These are phyloP conservation scores for Bruchidius siliquastri DNA, from an alignment of 2,888 invertebrate species.

Conservation along the genomic window DNA sequence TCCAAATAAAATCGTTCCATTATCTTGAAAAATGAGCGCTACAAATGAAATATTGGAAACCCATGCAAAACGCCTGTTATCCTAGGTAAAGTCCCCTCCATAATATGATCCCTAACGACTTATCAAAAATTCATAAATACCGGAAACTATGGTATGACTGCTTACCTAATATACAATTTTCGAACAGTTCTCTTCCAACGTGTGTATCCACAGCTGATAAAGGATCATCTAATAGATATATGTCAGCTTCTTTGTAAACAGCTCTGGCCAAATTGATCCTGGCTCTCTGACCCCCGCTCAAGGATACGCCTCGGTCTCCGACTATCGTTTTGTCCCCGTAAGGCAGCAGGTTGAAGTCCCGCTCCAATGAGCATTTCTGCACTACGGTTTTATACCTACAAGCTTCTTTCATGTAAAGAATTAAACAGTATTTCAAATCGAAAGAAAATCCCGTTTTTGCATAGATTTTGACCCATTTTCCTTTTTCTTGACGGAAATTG, in stretches of 20 bases:
- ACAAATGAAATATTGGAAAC: too few relatives aligned
- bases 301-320: slow-evolving; percentile 73
- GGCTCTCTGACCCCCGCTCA: slow-evolving; percentile 84
- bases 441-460: too few relatives aligned
- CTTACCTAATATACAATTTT: slow-evolving; percentile 60
- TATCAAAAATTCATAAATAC: too few relatives aligned
- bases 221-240: slow-evolving; percentile 88
- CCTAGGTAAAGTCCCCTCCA: too few relatives aligned
- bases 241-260: slow-evolving; percentile 79
- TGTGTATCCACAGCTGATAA: slow-evolving; percentile 90
- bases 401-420: not conserved
- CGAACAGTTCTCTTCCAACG: slow-evolving; percentile 84
- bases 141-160: not conserved
- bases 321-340: slow-evolving; percentile 80
- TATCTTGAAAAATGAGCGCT: too few relatives aligned
- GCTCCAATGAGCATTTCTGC: slow-evolving; percentile 65
- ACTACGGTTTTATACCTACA: slow-evolving; percentile 60
- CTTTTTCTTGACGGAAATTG: too few relatives aligned
- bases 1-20: too few relatives aligned
- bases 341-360: slow-evolving; percentile 73
- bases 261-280: slow-evolving; percentile 84
- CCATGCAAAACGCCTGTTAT: too few relatives aligned
- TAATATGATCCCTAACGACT: too few relatives aligned
- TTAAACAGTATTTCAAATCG: not conserved
- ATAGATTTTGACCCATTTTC: too few relatives aligned